phyloP scores from a whole-genome alignment of 2,797 vertebrate genomes.

The Pelodytes ibericus region DNA sequence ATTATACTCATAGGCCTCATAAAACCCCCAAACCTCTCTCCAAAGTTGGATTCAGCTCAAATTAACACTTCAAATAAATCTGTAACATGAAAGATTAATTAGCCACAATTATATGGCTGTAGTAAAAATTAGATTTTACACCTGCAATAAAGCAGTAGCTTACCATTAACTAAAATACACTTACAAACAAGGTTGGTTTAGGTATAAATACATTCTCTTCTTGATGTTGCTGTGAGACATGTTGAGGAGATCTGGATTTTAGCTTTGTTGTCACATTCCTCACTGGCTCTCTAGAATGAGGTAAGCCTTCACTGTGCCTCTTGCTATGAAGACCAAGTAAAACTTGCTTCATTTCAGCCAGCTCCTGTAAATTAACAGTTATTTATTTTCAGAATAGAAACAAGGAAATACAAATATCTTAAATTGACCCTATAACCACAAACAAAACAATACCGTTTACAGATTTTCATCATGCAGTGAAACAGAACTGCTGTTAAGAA shows the following conservation, averaged over 20 bases:
- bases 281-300: slow-evolving; percentile 61
- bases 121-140: slow-evolving; percentile 3
- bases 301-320: slow-evolving; percentile 64
- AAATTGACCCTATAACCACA: no score
- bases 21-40: no score
- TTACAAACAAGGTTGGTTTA: slow-evolving; percentile 93
- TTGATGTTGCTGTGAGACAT: slow-evolving; percentile 63
- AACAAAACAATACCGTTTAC: no score
- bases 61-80: slow-evolving; percentile 41
- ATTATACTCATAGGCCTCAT: no score
- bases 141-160: slow-evolving; percentile 33
- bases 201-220: slow-evolving; percentile 78
- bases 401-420: no score
- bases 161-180: slow-evolving; percentile 64
- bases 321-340: slow-evolving; percentile 80
- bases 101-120: slow-evolving; percentile 22
- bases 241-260: slow-evolving; percentile 61
- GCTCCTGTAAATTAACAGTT: slow-evolving; percentile 80
- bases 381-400: no score
- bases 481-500: no score
- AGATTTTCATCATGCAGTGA: no score
- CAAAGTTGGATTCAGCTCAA: no score
- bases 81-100: slow-evolving; percentile 36
- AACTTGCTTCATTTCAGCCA: slow-evolving; percentile 91
- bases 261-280: slow-evolving; percentile 58